These are phyloP conservation scores for Desmophyllum pertusum DNA, from an alignment of 92 coral and sea anemone genomes.

Conservation along the genomic window DNA sequence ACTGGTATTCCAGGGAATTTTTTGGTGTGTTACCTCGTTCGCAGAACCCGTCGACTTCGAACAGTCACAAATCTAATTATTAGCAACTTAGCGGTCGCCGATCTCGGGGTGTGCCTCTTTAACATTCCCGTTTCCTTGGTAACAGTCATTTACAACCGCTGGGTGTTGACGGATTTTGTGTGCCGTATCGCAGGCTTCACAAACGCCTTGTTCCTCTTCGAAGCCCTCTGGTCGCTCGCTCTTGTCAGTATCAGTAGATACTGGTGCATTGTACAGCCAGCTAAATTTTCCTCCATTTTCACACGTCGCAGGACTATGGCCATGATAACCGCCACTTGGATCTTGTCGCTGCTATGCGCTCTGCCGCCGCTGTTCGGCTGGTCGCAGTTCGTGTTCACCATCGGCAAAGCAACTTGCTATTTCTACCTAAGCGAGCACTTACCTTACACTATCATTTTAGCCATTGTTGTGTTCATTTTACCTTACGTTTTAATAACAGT, in stretches of 20 bases:
- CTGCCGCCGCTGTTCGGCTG: slow-evolving; percentile 75
- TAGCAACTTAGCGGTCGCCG: slow-evolving; percentile 83
- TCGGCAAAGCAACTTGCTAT: slow-evolving; percentile 69
- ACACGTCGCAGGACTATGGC: slow-evolving; percentile 63
- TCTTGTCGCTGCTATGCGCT: slow-evolving; percentile 67
- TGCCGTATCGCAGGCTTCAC: slow-evolving; percentile 79
- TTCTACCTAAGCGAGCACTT: slow-evolving; percentile 56
- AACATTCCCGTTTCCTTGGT: slow-evolving; percentile 81
- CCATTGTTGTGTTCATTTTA: slow-evolving; percentile 61
- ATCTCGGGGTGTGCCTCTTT: slow-evolving; percentile 79
- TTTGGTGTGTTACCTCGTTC: slow-evolving; percentile 78
- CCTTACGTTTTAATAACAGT: slow-evolving; percentile 74
- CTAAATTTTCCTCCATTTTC: slow-evolving; percentile 71
- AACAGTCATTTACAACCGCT: slow-evolving; percentile 52
- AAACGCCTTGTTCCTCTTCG: slow-evolving; percentile 74
- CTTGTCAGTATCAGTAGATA: slow-evolving; percentile 78
- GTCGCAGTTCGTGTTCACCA: slow-evolving; percentile 60
- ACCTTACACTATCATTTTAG: slow-evolving; percentile 69
- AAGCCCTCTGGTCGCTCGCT: slow-evolving; percentile 78
- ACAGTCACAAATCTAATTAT: slow-evolving; percentile 82
- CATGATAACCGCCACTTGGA: slow-evolving; percentile 75
- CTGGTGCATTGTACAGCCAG: slow-evolving; percentile 82
- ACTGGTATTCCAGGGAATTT: slow-evolving; percentile 85
- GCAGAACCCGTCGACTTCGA: slow-evolving; percentile 72
- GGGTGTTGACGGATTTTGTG: slow-evolving; percentile 50